These are phyloP conservation scores for Melanostoma mellinum DNA, from an alignment of 2,888 invertebrate species.

Conservation along the genomic window DNA sequence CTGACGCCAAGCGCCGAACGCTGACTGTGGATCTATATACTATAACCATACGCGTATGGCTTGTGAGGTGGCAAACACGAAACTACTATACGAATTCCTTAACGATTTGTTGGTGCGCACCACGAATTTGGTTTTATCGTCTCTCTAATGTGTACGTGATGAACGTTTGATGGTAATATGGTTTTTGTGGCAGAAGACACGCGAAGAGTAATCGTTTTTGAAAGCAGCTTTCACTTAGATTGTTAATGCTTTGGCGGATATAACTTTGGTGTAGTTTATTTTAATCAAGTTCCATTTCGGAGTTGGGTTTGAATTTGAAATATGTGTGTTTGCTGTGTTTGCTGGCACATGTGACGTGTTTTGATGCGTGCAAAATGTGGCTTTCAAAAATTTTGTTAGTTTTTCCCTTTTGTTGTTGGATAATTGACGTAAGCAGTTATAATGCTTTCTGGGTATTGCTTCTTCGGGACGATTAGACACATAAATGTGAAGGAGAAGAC, in stretches of 20 bases:
- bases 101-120: slow-evolving; percentile 55
- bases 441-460: too few relatives aligned
- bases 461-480: too few relatives aligned
- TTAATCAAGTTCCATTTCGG: slow-evolving; percentile 21
- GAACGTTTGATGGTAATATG: slow-evolving; percentile 59
- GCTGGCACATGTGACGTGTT: neutral
- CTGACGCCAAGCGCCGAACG: too few relatives aligned
- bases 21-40: neutral
- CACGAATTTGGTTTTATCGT: slow-evolving; percentile 55
- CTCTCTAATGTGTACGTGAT: slow-evolving; percentile 58
- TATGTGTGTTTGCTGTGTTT: neutral
- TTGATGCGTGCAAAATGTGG: neutral
- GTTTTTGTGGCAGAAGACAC: slow-evolving; percentile 33
- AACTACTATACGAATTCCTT: slow-evolving; percentile 42
- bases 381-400: neutral
- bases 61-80: slow-evolving; percentile 58
- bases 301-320: slow-evolving; percentile 17
- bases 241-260: slow-evolving; percentile 25
- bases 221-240: slow-evolving; percentile 34
- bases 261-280: slow-evolving; percentile 52
- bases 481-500: too few relatives aligned
- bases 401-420: neutral
- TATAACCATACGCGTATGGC: neutral
- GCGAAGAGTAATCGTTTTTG: slow-evolving; percentile 39
- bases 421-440: too few relatives aligned